Conservation (phyloP, 2,888 invertebrate species). For the Panopea generosa region DNA sequence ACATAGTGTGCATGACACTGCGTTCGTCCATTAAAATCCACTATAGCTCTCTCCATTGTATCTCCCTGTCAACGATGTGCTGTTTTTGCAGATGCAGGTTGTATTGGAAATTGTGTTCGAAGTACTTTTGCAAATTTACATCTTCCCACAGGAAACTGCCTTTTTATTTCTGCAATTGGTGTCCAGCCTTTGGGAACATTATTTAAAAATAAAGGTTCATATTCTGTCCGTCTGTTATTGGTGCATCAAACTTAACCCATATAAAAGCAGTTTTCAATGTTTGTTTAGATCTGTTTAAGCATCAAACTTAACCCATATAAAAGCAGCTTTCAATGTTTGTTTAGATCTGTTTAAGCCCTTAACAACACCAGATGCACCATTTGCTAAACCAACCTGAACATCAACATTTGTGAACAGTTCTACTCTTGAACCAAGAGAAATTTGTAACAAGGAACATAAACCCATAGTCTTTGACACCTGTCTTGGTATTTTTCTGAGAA, state of each 20-base stretch:
- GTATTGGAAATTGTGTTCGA: no score
- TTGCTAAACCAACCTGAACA: conserved; percentile 44
- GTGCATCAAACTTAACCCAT: conserved; percentile 7
- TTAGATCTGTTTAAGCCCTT: conserved; percentile 14
- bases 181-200: no score
- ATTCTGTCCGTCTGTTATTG: no score
- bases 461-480: conserved; percentile 33
- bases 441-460: not conserved
- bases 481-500: conserved; percentile 10
- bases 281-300: not conserved
- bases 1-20: no score
- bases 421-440: conserved; percentile 17
- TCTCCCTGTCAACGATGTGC: no score
- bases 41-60: no score
- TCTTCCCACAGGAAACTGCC: no score
- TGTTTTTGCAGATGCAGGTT: no score
- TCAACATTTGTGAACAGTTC: conserved; percentile 31
- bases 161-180: no score
- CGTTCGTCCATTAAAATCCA: no score
- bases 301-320: conserved; percentile 7
- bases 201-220: no score
- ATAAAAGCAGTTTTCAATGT: not conserved
- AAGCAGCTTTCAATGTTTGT: not conserved
- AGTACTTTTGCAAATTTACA: no score
- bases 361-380: conserved; percentile 30